phyloP scores from a whole-genome alignment of 2,888 invertebrate species.

The Phalangium opilio region DNA sequence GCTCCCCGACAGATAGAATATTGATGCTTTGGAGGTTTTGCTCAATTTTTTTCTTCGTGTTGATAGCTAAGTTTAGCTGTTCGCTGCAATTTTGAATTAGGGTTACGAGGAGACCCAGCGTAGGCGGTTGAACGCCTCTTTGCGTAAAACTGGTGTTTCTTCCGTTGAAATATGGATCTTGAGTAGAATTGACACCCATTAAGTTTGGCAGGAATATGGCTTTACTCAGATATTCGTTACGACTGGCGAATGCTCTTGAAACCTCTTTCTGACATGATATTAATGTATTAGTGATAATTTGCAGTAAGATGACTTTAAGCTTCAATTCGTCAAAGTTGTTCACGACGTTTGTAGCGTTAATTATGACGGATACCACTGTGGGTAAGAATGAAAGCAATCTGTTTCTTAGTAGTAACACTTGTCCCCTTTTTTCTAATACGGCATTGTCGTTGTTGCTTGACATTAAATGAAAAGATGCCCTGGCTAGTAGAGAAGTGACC shows the following conservation, averaged over 20 bases:
- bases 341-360: too few relatives aligned
- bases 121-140: neutral
- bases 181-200: neutral
- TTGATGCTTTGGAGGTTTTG: neutral
- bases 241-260: neutral
- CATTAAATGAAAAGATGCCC: conserved; percentile 3
- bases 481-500: conserved; percentile 13
- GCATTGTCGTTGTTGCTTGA: conserved; percentile 4
- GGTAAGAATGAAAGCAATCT: conserved; percentile 12
- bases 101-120: neutral
- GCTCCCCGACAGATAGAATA: neutral
- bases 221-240: neutral
- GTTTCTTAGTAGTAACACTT: conserved; percentile 10
- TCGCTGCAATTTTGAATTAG: neutral
- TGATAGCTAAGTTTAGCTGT: neutral
- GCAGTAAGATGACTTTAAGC: too few relatives aligned
- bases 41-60: neutral
- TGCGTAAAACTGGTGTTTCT: too few relatives aligned
- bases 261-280: too few relatives aligned
- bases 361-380: too few relatives aligned
- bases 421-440: conserved; percentile 12
- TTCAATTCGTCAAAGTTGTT: too few relatives aligned
- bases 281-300: too few relatives aligned
- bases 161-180: too few relatives aligned
- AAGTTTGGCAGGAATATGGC: neutral